Evolutionary conservation across 2,888 invertebrate species (phyloP), one percentile per base, ranked within the genome.

Genomic region (Hirtodrosophila trivittata): DNA sequence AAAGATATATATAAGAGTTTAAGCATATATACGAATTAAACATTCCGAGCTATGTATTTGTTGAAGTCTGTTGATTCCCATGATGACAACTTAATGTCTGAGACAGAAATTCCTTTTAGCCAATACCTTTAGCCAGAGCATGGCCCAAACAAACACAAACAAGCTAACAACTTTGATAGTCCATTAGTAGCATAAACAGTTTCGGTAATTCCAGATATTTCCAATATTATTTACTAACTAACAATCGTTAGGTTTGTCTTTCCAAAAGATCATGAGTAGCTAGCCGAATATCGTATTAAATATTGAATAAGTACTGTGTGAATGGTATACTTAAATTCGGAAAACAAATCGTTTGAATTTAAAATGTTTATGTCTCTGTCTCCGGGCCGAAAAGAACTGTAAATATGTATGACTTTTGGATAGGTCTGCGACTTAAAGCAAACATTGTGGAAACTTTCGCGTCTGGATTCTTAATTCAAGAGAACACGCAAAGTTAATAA

Each of bases 401-500:
- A 62, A 67, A 52, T 55, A 54, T 55, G 56, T 41, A 49, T 70
- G 70, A 67, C 50, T 69, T 55, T 45, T 51, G 51, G 35, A 39
- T 60, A 39, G 63, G 65, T 62, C 63, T 75, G 41, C 67, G 60
- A 78, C 75, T 66, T 69, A 54, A 58, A 60, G 77, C 66, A 62
- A 81, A 68, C 83, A 78, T 50, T 82, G 85, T 72, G 75, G 72
- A 82, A 80, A 80, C 64, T 85, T 85, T 69, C 46, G 66, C 69
- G 86, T 86, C 86, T 78, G 86, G 75, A 72, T 67, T 73, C 75
- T 86, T 74, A 88, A 89, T 82, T 87, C 87, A 86, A 73, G 83
- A 86, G 84, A 89, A 88, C 89, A 89, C 89, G 88, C 88, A 87
- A 89, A 80, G 88, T 81, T 88, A 84, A 89, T 88, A 89, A 89